Evolutionary conservation across 2,113 vertebrate species (phyloP), one percentile per base, ranked within the genome.

Genomic region (Ptychochromis oligacanthus): DNA sequence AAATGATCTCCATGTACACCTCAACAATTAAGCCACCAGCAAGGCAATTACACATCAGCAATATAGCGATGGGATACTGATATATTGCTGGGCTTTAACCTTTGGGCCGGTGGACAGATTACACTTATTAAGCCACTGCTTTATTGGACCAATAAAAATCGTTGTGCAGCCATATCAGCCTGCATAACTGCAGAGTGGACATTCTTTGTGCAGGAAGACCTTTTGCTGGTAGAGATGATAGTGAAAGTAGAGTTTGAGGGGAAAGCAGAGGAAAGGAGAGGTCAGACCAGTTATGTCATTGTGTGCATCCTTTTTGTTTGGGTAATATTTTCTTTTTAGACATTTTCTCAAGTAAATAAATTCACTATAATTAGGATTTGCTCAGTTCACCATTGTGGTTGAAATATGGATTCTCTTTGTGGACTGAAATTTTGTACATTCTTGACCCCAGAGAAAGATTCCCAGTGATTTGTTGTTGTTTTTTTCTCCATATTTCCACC

Each of bases 11-110:
- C 90, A 87, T 88, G 81, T 88, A 94, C 93, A 95, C 94, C 93
- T 93, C 89, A 89, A 92, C 95, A 95, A 95, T 95, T 95, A 95
- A 94, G 91, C 91, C 92, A 92, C 87, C 90, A 91, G 94, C 93
- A 85, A 93, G 83, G 94, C 90, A 94, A 95, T 95, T 95, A 95
- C 91, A 91, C 86, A 93, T 92, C 58, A 55, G 90, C 92, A 92
- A 91, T 91, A 90, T 88, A 88, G 85, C 59, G 31, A 67, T 67
- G 82, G 91, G 87, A 89, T 86, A 82, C 88, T 93, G 94, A 95
- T 95, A 77, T 94, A 95, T 94, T 74, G 84, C 90, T 18, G 22
- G 77, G 88, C 93, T 90, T 84, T 93, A 92, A 93, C 93, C 93
- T 93, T 93, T 93, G 83, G 87, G 93, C 92, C 55, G 43, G 84